Conservation (phyloP, 2,888 invertebrate genomes). For the Anticlea derivata region DNA sequence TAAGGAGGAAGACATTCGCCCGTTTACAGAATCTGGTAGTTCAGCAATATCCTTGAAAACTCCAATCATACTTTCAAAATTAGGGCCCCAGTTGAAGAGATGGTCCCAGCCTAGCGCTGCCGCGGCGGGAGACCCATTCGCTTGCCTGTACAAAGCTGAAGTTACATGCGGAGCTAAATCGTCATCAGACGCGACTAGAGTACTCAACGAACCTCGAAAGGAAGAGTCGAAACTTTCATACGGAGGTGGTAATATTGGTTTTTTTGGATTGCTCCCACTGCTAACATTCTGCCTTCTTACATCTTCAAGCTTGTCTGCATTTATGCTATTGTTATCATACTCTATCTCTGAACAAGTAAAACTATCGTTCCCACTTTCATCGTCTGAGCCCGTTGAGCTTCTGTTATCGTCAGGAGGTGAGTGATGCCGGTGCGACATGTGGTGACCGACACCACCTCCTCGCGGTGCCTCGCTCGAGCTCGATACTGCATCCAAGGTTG, state of each 20-base stretch:
- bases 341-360: conserved; percentile 99
- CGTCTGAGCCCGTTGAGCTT: conserved; percentile 91
- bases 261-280: conserved; percentile 81
- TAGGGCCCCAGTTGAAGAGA: conserved; percentile 97
- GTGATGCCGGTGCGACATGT: conserved; percentile 88
- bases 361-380: conserved; percentile 97
- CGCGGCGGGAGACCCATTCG: conserved; percentile 90
- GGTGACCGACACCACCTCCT: conserved; percentile 86
- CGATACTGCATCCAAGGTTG: conserved; percentile 96
- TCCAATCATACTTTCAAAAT: conserved; percentile 97
- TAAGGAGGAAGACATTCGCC: conserved; percentile 88
- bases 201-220: conserved; percentile 96
- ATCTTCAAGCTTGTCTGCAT: conserved; percentile 89
- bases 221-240: conserved; percentile 97
- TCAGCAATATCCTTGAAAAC: conserved; percentile 98
- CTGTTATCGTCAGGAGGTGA: conserved; percentile 89
- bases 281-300: conserved; percentile 83
- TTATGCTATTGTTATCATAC: conserved; percentile 95
- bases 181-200: conserved; percentile 96
- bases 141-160: conserved; percentile 90
- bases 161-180: conserved; percentile 92
- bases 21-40: conserved; percentile 92
- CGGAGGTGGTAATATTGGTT: conserved; percentile 89
- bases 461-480: conserved; percentile 93
- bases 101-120: conserved; percentile 97